Base-by-base conservation (phyloP, 2,888 invertebrate genomes). In the Cynaeus angustus region DNA sequence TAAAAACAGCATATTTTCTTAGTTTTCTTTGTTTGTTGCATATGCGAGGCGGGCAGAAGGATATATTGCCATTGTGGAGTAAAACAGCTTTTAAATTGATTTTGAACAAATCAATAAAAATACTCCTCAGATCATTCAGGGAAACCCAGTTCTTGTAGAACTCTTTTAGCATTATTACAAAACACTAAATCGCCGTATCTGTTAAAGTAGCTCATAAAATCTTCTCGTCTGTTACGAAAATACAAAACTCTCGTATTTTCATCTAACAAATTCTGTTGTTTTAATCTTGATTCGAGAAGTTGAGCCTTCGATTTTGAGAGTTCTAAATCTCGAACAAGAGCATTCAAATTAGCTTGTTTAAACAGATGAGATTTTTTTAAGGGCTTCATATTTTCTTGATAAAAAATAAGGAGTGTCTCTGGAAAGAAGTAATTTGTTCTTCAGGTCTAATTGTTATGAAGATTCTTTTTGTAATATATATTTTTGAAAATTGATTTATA, bases 281-380 rank as follows among this genome's bases (percentile, higher is more conserved):
- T 56, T 13, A 62, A 33, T 45, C 68, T 61, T 28, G 76, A 70
- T 10, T 64, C 73, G 10, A 75, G 52, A 9, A 74, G 28, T 69
- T 75, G 68, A 28, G 72, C 66, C 41, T 46, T 41, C 38, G 68
- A 70, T 67, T 75, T 75, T 26, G 74, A 52, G 13, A 75, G 52
- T 16, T 59, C 65, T 43, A 75, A 69, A 59, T 76, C 76, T 68
- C 72, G 41, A 38, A 76, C 70, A 13, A 76, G 56, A 59, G 73
- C 74, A 67, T 76, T 75, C 14, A 72, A 68, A 50, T 72, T 61
- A 9, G 12, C n/a, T 52, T 71, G 71, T 7, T 21, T 48, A 33
- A 33, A 7, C 2, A 33, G 4, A 21, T 21, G 4, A 4, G 21
- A 3, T 21, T 4, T 21, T 21, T 21, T 21, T 1, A 21, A 3